These are phyloP conservation scores for Patiria pectinifera DNA, from an alignment of 53 echinoderm and acorn worm species.

Conservation along the genomic window DNA sequence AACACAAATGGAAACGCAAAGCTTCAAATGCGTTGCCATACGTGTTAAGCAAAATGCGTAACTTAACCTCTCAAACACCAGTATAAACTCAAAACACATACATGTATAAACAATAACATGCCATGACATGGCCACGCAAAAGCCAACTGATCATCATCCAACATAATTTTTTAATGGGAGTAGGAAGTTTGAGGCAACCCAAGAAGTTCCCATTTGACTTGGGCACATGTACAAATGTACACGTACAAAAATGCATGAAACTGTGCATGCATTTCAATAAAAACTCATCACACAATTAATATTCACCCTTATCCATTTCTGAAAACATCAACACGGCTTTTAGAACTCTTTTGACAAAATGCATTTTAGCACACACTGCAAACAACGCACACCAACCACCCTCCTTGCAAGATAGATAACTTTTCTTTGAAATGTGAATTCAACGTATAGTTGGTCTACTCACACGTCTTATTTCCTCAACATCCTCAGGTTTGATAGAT, in stretches of 20 bases:
- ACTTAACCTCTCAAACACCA: too few species aligned
- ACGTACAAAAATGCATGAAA: not conserved
- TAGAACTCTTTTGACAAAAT: not conserved
- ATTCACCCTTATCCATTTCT: not conserved
- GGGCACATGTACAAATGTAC: not conserved
- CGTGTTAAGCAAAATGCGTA: too few species aligned
- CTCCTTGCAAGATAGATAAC: not conserved
- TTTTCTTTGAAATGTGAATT: not conserved
- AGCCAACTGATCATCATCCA: too few species aligned
- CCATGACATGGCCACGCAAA: too few species aligned
- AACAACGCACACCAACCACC: not conserved
- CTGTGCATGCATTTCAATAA: not conserved
- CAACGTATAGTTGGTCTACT: slow-evolving; percentile 15
- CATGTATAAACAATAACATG: too few species aligned
- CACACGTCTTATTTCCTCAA: slow-evolving; percentile 55
- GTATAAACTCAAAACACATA: too few species aligned
- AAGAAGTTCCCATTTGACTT: not conserved
- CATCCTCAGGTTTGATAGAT: slow-evolving; percentile 45
- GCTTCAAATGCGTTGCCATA: too few species aligned
- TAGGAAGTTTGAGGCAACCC: too few species aligned
- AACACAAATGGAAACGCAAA: too few species aligned
- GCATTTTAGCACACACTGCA: not conserved
- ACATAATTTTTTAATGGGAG: too few species aligned
- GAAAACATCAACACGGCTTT: not conserved
- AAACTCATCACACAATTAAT: not conserved